These are phyloP conservation scores for Balaeniceps rex DNA, from an alignment of 2,113 vertebrate species.

Conservation along the genomic window DNA sequence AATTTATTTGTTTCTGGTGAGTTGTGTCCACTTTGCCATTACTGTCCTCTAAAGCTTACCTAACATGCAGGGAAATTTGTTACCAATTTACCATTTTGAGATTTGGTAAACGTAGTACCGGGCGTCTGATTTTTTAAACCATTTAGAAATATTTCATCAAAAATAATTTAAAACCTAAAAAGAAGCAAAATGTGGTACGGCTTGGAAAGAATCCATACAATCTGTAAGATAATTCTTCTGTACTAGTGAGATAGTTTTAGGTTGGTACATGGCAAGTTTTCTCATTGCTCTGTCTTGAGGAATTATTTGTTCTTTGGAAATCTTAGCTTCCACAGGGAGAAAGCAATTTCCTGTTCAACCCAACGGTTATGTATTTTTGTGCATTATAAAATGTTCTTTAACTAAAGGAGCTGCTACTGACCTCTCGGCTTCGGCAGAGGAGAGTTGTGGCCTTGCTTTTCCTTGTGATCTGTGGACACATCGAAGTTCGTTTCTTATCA, in stretches of 20 bases:
- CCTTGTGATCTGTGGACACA: not conserved
- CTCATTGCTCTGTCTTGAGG: not conserved
- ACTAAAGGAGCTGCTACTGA: not conserved
- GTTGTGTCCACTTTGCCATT: not conserved
- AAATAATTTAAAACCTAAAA: not conserved
- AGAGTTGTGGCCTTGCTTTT: not conserved
- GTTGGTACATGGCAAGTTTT: not conserved
- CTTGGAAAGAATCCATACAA: not conserved
- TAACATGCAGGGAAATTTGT: not conserved
- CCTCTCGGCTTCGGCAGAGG: not conserved
- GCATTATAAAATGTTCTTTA: not conserved
- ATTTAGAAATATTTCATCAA: not conserved
- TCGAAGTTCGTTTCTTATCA: not conserved
- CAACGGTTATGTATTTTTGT: not conserved
- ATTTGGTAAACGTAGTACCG: not conserved
- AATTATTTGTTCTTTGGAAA: not conserved
- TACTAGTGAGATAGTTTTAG: not conserved
- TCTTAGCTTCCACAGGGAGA: not conserved
- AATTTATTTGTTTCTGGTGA: not conserved
- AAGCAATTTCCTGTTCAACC: not conserved
- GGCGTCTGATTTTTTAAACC: not conserved
- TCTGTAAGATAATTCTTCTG: not conserved
- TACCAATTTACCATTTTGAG: not conserved
- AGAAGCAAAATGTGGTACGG: not conserved
- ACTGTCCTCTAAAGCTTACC: not conserved